phyloP scores from a whole-genome alignment of 2,888 invertebrate genomes.

The Plebejus melissa region DNA sequence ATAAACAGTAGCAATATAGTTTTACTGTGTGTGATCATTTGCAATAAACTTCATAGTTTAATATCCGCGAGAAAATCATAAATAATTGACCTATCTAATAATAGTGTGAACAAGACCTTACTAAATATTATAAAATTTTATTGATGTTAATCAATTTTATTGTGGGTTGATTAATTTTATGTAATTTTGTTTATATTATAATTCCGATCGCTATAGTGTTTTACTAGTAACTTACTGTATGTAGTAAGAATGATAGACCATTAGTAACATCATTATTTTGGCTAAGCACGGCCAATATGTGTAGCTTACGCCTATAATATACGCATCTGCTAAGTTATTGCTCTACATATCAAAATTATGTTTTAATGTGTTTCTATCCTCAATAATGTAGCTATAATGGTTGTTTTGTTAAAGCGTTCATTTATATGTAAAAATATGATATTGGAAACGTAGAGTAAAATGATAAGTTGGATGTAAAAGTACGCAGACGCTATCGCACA shows the following conservation, averaged over 20 bases:
- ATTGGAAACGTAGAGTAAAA: neutral
- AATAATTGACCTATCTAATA: neutral
- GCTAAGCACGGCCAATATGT: no score
- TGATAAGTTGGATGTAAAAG: slow-evolving; percentile 15
- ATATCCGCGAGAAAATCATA: neutral
- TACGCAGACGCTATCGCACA: slow-evolving; percentile 2
- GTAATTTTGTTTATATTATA: slow-evolving; percentile 12
- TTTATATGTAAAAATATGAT: neutral
- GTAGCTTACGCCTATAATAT: no score
- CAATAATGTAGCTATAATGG: neutral
- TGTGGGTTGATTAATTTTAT: neutral
- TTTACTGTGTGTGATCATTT: neutral
- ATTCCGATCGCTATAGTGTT: neutral
- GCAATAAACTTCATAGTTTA: neutral
- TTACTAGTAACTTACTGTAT: neutral
- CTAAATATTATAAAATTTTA: neutral
- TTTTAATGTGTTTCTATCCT: neutral
- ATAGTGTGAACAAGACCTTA: neutral
- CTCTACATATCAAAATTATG: no score
- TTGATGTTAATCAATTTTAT: neutral
- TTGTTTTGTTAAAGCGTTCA: neutral
- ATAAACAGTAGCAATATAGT: neutral
- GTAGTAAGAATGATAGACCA: neutral
- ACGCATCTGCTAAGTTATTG: no score
- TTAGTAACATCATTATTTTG: no score